Percentiles rank a stretch among this genome's conserved stretches.
Conservation (phyloP, 1,140 invertebrate species). For the Chironomus tepperi region DNA sequence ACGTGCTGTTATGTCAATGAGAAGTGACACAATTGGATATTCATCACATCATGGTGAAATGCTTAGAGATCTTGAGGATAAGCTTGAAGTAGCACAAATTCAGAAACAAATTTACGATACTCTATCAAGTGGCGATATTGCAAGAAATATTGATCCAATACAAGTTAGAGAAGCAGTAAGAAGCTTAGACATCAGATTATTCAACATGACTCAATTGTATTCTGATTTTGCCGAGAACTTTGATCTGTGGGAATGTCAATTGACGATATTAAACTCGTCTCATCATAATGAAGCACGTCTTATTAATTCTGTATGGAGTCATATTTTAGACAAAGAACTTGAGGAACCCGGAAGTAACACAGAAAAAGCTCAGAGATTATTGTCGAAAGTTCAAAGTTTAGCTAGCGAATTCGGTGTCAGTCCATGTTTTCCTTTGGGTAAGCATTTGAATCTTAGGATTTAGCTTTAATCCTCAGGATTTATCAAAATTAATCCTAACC, state of each 20-base stretch:
- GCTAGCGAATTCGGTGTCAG: conserved; percentile 62
- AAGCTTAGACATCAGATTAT: conserved; percentile 35
- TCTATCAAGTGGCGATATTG: conserved; percentile 29
- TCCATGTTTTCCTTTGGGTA: conserved; percentile 58
- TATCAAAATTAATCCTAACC: no score
- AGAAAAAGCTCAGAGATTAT: conserved; percentile 56
- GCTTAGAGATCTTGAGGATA: conserved; percentile 86
- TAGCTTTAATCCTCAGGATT: no score
- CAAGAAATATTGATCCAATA: conserved; percentile 26
- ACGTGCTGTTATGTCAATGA: conserved; percentile 89
- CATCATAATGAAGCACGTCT: conserved; percentile 68
- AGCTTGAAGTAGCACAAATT: conserved; percentile 43
- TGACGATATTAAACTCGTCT: conserved; percentile 76
- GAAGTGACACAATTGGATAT: conserved; percentile 71
- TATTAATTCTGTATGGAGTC: conserved; percentile 70
- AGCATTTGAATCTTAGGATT: not conserved
- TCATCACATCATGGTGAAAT: conserved; percentile 74
- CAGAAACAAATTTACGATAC: conserved; percentile 35
- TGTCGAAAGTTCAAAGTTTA: conserved; percentile 64
- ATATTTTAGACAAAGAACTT: conserved; percentile 56
- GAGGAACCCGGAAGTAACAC: conserved; percentile 44
- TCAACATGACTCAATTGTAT: conserved; percentile 56
- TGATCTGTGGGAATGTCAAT: conserved; percentile 73
- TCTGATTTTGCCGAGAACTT: conserved; percentile 74
- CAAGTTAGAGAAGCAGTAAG: conserved; percentile 31